These are phyloP conservation scores for Thryonomys swinderianus DNA, from an alignment of 2,113 vertebrate species.

Conservation along the genomic window DNA sequence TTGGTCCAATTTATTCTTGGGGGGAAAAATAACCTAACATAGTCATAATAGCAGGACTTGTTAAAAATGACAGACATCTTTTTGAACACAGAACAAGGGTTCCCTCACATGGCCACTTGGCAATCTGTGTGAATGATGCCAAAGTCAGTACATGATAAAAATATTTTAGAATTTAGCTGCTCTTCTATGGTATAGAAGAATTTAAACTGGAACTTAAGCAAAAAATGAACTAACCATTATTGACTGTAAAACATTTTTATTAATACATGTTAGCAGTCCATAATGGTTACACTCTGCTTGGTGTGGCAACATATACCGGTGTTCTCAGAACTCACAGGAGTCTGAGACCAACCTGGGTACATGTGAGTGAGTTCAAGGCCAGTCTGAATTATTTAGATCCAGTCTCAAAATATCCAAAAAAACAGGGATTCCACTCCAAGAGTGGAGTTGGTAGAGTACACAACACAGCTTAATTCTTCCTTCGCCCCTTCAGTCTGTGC, in stretches of 20 bases:
- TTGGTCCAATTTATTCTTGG: background rate
- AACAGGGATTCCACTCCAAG: background rate
- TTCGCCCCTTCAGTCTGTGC: background rate
- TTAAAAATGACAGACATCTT: slow-evolving; percentile 2
- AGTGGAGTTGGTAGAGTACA: background rate
- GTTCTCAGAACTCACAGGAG: background rate
- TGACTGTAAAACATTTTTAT: background rate
- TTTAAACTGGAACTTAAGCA: background rate
- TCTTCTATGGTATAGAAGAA: background rate
- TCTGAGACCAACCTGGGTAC: background rate
- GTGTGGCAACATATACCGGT: background rate
- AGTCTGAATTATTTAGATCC: background rate
- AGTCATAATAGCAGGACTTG: background rate
- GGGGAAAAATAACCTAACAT: slow-evolving; percentile 20
- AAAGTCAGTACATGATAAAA: background rate
- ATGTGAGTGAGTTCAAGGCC: background rate
- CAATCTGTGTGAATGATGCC: background rate
- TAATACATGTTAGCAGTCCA: background rate
- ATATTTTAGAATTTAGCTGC: background rate
- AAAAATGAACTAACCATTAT: background rate
- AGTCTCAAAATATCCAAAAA: background rate
- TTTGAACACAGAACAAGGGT: background rate
- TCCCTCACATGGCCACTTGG: background rate
- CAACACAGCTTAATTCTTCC: background rate
- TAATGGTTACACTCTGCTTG: background rate